Conservation (phyloP, 2,113 vertebrate species). For the Sclerurus mexicanus region DNA sequence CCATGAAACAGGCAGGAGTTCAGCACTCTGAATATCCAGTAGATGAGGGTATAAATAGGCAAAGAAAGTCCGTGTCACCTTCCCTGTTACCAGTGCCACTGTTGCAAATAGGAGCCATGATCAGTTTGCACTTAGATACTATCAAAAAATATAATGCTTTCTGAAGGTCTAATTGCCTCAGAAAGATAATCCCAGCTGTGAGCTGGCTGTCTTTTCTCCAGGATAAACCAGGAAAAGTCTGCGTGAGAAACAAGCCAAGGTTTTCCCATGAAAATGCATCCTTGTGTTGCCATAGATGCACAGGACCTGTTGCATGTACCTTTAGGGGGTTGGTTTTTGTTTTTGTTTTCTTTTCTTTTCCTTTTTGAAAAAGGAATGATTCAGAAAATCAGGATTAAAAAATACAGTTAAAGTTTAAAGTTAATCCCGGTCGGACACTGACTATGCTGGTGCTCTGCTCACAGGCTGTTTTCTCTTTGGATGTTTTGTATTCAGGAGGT, state of each 20-base stretch:
- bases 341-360: neutral
- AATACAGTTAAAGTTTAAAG: neutral
- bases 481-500: neutral
- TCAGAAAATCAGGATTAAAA: neutral
- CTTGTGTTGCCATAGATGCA: neutral
- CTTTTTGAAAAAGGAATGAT: neutral
- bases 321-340: neutral
- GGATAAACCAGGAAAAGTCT: neutral
- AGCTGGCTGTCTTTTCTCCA: neutral
- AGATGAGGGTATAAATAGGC: neutral
- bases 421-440: neutral
- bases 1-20: neutral
- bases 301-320: neutral
- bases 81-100: neutral
- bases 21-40: neutral
- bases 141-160: neutral
- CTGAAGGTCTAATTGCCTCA: neutral
- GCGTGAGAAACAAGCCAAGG: neutral
- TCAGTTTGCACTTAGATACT: neutral
- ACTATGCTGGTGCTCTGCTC: neutral
- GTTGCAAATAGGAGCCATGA: neutral
- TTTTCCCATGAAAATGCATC: neutral
- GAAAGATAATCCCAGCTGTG: neutral
- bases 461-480: neutral
- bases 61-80: neutral